Evolutionary conservation across 1,140 invertebrate species (phyloP), one percentile per base, ranked within the genome.

Genomic region (Fopius arisanus): DNA sequence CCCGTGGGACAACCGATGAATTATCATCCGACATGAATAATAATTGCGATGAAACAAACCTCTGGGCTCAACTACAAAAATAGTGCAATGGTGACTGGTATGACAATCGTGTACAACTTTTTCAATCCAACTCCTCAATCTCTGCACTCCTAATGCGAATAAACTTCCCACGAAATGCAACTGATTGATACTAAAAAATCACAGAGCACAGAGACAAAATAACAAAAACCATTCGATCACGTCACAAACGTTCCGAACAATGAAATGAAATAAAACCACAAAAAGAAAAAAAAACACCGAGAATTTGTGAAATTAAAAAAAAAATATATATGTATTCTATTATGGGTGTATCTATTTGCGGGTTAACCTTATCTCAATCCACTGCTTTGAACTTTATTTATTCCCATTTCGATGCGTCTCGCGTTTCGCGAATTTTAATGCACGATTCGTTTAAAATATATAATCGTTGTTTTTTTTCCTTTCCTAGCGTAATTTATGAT

Each of bases 51-150:
- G 81, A 83, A 81, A 75, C 43, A 75, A 72, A 67, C 43, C 76
- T 74, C 40, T 68, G 66, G 40, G 41, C 41, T 48, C 26, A 33
- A 33, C 21, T 40, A 76, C 78, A 82, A 83, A 82, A 83, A 82
- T 83, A 83, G 80, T 83, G 77, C 75, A 72, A 77, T 71, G 70
- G 74, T 26, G 21, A 69, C 70, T 72, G 77, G 74, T 77, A 77
- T 70, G 77, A 77, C 76, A 66, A 78, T 67, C 65, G 74, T 76
- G 73, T 69, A 73, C 48, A 70, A 74, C 31, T 71, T 62, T 23
- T 33, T 59, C 43, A 69, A 37, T 51, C 14, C 43, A 51, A 51
- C 54, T 59, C 54, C 19, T 59, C 19, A 48, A 48, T 48, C 43
- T 48, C 43, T 48, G 16, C 43, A 48, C 54, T 70, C 29, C 68